Percentiles rank a stretch among this genome's conserved stretches.
These are phyloP conservation scores for Neocloeon triangulifer DNA, from an alignment of 1,140 invertebrate species.

Conservation along the genomic window DNA sequence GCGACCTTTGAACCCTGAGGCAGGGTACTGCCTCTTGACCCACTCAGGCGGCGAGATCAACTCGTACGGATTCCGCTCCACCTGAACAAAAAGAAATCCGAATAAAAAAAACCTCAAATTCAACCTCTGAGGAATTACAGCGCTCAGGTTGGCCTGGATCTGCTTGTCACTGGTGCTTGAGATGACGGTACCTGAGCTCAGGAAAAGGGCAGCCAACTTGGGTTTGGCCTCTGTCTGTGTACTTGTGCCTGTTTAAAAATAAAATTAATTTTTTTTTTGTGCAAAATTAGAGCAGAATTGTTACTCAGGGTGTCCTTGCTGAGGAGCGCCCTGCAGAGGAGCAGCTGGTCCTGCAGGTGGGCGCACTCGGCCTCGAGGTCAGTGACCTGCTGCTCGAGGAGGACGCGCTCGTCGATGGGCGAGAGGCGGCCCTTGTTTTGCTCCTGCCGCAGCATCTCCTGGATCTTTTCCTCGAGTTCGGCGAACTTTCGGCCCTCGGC, in stretches of 20 bases:
- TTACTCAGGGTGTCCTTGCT: too few relatives aligned
- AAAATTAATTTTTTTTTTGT: too few relatives aligned
- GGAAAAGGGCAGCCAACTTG: too few relatives aligned
- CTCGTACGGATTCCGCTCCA: constrained; percentile 21
- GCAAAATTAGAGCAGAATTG: too few relatives aligned
- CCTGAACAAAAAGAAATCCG: too few relatives aligned
- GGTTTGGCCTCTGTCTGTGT: too few relatives aligned
- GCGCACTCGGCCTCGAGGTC: constrained; percentile 48
- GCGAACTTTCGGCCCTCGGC: constrained; percentile 52
- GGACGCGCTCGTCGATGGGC: constrained; percentile 49
- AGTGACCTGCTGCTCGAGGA: constrained; percentile 44
- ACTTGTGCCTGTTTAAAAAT: too few relatives aligned
- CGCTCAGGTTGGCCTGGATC: too few relatives aligned
- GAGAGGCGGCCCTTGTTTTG: constrained; percentile 27
- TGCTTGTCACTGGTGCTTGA: too few relatives aligned
- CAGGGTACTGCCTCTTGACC: constrained; percentile 15
- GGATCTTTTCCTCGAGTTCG: constrained; percentile 45
- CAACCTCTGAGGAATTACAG: neutral
- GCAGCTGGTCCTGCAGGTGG: constrained; percentile 17
- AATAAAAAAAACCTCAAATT: too few relatives aligned
- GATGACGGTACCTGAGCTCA: too few relatives aligned
- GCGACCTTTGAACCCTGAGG: constrained; percentile 10
- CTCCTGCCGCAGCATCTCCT: constrained; percentile 59
- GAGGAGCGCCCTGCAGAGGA: too few relatives aligned
- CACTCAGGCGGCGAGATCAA: neutral